Evolutionary conservation across 1,140 invertebrate species (phyloP).

Genomic region (Tachypleus tridentatus): DNA sequence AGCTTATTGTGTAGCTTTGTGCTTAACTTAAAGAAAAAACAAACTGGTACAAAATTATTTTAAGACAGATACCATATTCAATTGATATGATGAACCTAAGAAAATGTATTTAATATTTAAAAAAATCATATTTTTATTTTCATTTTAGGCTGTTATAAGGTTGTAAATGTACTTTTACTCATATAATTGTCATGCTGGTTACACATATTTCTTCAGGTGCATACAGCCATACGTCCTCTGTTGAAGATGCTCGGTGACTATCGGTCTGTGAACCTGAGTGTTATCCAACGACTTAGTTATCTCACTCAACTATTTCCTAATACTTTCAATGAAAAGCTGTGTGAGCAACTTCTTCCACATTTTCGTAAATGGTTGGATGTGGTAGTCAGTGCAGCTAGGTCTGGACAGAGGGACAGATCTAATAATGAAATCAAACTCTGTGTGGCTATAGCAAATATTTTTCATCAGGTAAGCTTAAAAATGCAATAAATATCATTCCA

Average conservation of each 20-base stretch:
- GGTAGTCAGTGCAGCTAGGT: constrained; percentile 43
- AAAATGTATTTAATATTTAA: too few relatives aligned
- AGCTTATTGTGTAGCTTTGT: too few relatives aligned
- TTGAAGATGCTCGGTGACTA: constrained; percentile 71
- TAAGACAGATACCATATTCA: too few relatives aligned
- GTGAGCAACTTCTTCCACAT: constrained; percentile 76
- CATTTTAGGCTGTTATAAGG: too few relatives aligned
- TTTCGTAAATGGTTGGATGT: constrained; percentile 75
- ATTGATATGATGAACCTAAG: too few relatives aligned
- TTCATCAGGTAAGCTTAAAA: constrained; percentile 49
- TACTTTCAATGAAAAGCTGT: constrained; percentile 90
- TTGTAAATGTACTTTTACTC: too few relatives aligned
- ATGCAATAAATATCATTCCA: too few relatives aligned
- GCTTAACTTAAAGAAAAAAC: too few relatives aligned
- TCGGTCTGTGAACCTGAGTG: constrained; percentile 68
- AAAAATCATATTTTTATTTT: too few relatives aligned
- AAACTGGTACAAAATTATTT: too few relatives aligned
- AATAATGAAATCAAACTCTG: constrained; percentile 51
- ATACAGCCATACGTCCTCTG: constrained; percentile 67
- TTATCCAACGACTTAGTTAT: constrained; percentile 75
- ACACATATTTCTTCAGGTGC: constrained; percentile 38
- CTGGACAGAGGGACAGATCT: constrained; percentile 10
- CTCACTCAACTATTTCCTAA: constrained; percentile 87
- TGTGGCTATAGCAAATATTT: constrained; percentile 71
- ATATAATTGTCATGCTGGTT: too few relatives aligned